A percentile compares a stretch with the other conserved stretches of the same genome.
Evolutionary conservation across 2,113 vertebrate genomes (phyloP).

Genomic region (Glaucomys volans): DNA sequence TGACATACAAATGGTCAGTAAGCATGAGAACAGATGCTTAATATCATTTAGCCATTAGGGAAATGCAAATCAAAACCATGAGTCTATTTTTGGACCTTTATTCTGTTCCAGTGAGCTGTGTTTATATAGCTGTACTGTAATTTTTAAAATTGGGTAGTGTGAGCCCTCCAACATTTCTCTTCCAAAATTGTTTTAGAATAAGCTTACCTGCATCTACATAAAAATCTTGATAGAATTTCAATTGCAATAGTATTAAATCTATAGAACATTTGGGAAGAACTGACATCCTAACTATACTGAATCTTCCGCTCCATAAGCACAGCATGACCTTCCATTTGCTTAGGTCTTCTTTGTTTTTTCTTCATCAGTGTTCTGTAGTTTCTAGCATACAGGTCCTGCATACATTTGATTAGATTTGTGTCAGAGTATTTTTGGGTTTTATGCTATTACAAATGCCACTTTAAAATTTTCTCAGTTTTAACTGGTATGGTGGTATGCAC

Average conservation of each 20-base stretch:
- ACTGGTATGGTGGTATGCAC: neutral
- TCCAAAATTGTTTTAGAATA: neutral
- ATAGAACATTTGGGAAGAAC: neutral
- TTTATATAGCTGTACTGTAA: neutral
- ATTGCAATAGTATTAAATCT: neutral
- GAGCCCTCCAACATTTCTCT: neutral
- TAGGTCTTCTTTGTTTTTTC: neutral
- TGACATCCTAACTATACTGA: neutral
- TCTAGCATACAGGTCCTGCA: neutral
- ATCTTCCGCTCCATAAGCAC: neutral
- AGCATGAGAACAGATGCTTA: too few relatives aligned
- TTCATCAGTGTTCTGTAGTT: neutral
- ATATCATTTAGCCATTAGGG: too few relatives aligned
- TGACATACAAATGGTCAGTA: too few relatives aligned
- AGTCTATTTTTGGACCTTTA: neutral
- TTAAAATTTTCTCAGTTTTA: neutral
- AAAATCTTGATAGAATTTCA: neutral
- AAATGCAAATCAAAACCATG: neutral
- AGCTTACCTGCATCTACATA: neutral
- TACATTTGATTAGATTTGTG: constrained; percentile 10
- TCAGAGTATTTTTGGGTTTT: neutral
- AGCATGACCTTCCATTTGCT: neutral
- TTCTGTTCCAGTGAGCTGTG: neutral
- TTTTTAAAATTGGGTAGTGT: neutral
- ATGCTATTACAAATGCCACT: neutral